Base-by-base conservation (phyloP, 2,797 vertebrate species). In the Aeoliscus strigatus region DNA sequence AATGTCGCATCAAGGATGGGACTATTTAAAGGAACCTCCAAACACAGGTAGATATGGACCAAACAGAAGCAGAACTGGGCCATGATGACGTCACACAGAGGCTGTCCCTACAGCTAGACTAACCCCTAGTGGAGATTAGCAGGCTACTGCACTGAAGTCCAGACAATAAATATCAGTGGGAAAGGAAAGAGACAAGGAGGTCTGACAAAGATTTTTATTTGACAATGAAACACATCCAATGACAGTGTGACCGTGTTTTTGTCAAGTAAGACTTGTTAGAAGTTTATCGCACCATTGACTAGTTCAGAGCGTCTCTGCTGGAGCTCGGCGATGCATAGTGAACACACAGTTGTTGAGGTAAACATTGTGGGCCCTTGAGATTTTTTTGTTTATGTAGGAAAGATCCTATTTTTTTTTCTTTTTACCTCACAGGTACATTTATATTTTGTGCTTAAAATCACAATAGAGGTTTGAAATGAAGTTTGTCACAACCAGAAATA, bases 301-400 rank as follows among this genome's bases (percentile, higher is more conserved):
- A 57, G 62, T 71, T 73, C 60, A 78, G 67, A 73, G 73, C 55
- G 68, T 73, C 73, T 79, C 50, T 68, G 65, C 68, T 81, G 80
- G 73, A 81, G 77, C 74, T 84, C 37, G 60, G 73, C 64, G 66
- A 84, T 87, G 85, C 85, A 84, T 84, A 83, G 82, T 85, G 80
- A 77, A 72, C 77, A 81, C 60, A 82, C 70, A 66, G 73, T 78
- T 35, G 69, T 74, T 84, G 83, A 87, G 83, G 85, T 86, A 86
- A 83, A 79, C 66, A 81, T 71, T 62, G 77, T 70, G 66, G 80
- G 78, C 80, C 81, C 79, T 83, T 82, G 82, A 82, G 71, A 55
- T 79, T n/a, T n/a, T n/a, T n/a, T n/a, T n/a, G n/a, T n/a, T n/a
- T 27, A 38, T 48, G 59, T 63, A 75, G 58, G 60, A 79, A 73